Evolutionary conservation across 1,140 invertebrate genomes (phyloP).

Genomic region (Drosophila albomicans): DNA sequence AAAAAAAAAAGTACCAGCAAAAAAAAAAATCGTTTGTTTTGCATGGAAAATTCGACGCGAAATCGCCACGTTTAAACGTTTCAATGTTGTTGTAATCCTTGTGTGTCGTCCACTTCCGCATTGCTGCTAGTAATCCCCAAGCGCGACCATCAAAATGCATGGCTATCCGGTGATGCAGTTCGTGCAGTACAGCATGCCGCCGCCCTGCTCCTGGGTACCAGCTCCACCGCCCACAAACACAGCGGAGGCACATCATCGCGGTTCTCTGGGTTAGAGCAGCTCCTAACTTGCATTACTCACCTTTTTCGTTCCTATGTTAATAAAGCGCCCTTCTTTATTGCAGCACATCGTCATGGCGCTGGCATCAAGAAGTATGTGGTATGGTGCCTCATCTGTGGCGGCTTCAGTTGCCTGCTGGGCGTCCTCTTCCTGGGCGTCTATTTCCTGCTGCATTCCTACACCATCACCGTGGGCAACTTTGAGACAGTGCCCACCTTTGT

Average conservation of each 20-base stretch:
- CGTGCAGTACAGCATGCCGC: slow-evolving; percentile 86
- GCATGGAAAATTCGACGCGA: slow-evolving; percentile 12
- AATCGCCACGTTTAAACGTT: neutral
- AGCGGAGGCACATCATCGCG: slow-evolving; percentile 64
- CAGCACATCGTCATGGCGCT: slow-evolving; percentile 78
- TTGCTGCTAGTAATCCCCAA: neutral
- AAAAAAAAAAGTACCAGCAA: slow-evolving; percentile 33
- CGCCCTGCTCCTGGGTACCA: slow-evolving; percentile 85
- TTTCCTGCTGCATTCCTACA: slow-evolving; percentile 91
- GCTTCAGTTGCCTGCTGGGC: slow-evolving; percentile 89
- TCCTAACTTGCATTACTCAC: neutral
- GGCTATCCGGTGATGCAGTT: slow-evolving; percentile 87
- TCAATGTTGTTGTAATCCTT: slow-evolving; percentile 9
- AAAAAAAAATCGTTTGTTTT: slow-evolving; percentile 14
- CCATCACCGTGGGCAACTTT: slow-evolving; percentile 92
- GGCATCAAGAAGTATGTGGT: slow-evolving; percentile 90
- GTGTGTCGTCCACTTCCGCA: neutral
- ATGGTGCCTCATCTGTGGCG: slow-evolving; percentile 91
- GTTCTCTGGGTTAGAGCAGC: slow-evolving; percentile 49
- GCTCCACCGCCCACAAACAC: slow-evolving; percentile 69
- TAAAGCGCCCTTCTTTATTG: neutral
- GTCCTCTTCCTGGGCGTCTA: slow-evolving; percentile 91
- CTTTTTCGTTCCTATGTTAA: neutral
- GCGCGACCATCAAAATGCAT: slow-evolving; percentile 82
- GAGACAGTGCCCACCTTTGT: slow-evolving; percentile 94